These are phyloP conservation scores for Schmidtea mediterranea DNA, from an alignment of 1,140 invertebrate genomes.

Conservation along the genomic window DNA sequence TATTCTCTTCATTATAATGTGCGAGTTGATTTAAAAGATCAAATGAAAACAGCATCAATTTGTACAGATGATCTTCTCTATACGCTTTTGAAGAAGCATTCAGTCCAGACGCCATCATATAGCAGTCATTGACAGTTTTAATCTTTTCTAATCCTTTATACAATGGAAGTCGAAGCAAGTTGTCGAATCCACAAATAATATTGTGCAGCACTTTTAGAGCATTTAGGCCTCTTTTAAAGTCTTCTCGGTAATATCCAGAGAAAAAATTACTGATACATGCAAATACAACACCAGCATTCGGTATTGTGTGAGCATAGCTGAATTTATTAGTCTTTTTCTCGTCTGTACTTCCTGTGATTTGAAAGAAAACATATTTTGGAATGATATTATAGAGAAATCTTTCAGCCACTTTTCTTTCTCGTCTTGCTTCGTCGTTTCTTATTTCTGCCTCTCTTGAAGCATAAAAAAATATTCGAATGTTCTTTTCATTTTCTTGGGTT, in stretches of 20 bases:
- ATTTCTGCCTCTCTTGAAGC: no score
- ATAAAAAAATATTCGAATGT: no score
- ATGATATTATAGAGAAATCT: no score
- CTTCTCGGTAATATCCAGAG: neutral
- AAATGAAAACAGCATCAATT: constrained; percentile 34
- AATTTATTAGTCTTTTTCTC: no score
- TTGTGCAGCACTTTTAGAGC: neutral
- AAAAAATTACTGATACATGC: constrained; percentile 68
- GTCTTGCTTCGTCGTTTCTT: no score
- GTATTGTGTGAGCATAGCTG: constrained; percentile 66
- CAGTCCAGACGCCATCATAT: constrained; percentile 82
- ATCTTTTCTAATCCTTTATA: constrained; percentile 61
- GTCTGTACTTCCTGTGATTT: no score
- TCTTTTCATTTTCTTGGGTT: no score
- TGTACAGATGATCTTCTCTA: constrained; percentile 32
- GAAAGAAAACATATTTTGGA: no score
- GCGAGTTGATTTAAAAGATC: constrained; percentile 58
- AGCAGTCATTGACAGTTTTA: constrained; percentile 75
- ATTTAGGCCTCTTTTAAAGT: neutral
- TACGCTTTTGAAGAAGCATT: constrained; percentile 37
- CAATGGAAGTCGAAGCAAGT: constrained; percentile 32
- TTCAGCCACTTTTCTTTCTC: no score
- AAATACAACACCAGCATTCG: constrained; percentile 67
- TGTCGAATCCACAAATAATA: constrained; percentile 1
- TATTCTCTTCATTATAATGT: constrained; percentile 49